phyloP scores from a whole-genome alignment of 1,140 invertebrate genomes.

The Drosophila lacertosa region DNA sequence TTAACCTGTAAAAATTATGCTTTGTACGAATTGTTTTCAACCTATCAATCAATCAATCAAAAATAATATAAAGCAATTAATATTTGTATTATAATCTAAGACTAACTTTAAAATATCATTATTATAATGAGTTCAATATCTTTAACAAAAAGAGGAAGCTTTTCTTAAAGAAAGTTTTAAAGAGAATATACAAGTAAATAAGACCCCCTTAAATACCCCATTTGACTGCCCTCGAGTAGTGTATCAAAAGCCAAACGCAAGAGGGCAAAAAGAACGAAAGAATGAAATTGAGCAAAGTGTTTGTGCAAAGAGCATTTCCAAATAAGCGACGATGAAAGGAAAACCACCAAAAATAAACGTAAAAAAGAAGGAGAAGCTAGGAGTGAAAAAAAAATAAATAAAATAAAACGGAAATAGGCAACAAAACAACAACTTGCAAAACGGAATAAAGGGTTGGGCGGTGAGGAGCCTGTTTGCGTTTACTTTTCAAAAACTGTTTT shows the following conservation, averaged over 20 bases:
- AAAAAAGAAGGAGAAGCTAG: not conserved
- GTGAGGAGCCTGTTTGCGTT: slow-evolving; percentile 18
- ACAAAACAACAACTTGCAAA: slow-evolving; percentile 17
- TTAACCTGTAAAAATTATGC: too few species aligned
- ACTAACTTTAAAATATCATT: too few species aligned
- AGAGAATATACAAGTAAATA: too few species aligned
- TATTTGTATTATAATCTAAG: too few species aligned
- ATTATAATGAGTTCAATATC: too few species aligned
- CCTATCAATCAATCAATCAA: not conserved
- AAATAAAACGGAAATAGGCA: slow-evolving; percentile 25
- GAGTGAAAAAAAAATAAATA: slow-evolving; percentile 31
- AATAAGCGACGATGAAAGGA: slow-evolving; percentile 38
- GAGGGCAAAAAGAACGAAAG: not conserved
- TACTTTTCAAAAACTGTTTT: slow-evolving; percentile 78
- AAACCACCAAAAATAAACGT: slow-evolving; percentile 28
- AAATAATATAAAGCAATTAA: too few species aligned
- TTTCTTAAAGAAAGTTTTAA: too few species aligned
- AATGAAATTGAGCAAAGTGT: slow-evolving; percentile 58
- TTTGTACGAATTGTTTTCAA: too few species aligned
- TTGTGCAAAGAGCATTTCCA: slow-evolving; percentile 34
- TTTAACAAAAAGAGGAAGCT: too few species aligned
- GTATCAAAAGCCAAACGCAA: not conserved
- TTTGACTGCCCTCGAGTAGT: not conserved
- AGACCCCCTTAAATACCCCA: not conserved
- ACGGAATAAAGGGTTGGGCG: slow-evolving; percentile 5